These are phyloP conservation scores for Harpagoxenus sublaevis DNA, from an alignment of 2,888 invertebrate species.

Conservation along the genomic window DNA sequence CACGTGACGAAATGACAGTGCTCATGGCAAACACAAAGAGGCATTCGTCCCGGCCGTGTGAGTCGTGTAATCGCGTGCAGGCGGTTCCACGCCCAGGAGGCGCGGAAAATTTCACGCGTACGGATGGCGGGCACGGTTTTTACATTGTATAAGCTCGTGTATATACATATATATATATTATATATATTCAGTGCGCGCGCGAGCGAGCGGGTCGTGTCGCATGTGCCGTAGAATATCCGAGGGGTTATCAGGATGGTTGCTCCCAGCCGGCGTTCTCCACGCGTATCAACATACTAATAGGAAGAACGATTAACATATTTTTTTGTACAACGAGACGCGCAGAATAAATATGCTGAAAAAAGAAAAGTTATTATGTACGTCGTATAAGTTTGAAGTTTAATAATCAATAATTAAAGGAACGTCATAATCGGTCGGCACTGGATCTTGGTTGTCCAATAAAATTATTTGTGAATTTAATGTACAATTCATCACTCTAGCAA, in stretches of 20 bases:
- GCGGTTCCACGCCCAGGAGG: constrained; percentile 33
- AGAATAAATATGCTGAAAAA: neutral
- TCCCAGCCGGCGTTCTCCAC: constrained; percentile 9
- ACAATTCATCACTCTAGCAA: too few species aligned
- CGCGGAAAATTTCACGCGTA: constrained; percentile 48
- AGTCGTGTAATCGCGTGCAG: constrained; percentile 46
- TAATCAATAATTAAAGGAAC: too few species aligned
- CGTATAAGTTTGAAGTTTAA: too few species aligned
- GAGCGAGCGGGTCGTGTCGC: constrained; percentile 24
- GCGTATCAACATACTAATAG: constrained; percentile 27
- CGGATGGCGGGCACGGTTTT: neutral
- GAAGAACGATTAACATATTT: constrained; percentile 19
- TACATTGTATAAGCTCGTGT: constrained; percentile 21
- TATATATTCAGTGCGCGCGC: neutral
- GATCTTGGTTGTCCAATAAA: too few species aligned
- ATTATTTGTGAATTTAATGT: too few species aligned
- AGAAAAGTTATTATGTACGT: neutral
- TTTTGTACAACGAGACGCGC: neutral
- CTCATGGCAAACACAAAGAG: constrained; percentile 45
- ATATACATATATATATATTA: neutral
- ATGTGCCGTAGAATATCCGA: neutral
- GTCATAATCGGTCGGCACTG: too few species aligned
- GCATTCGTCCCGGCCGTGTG: constrained; percentile 44
- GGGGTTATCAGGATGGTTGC: constrained; percentile 1
- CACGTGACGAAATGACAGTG: constrained; percentile 50